Evolutionary conservation across 2,888 invertebrate genomes (phyloP).

Genomic region (Limnephilus auricula): DNA sequence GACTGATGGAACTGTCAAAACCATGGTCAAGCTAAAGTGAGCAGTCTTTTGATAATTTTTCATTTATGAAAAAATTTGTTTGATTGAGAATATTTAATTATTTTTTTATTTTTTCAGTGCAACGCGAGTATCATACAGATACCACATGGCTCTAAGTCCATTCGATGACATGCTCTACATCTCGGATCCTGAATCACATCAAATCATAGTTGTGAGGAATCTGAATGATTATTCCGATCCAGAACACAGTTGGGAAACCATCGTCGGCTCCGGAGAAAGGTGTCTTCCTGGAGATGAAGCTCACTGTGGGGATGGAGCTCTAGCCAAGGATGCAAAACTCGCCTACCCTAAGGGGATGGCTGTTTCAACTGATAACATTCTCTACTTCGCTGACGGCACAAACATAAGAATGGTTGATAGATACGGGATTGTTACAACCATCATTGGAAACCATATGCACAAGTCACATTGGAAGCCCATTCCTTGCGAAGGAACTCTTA

Average conservation of each 20-base stretch:
- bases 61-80: conserved; percentile 19
- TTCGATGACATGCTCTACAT: conserved; percentile 95
- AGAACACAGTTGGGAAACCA: conserved; percentile 95
- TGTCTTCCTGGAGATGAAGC: conserved; percentile 96
- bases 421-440: conserved; percentile 94
- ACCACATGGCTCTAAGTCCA: conserved; percentile 97
- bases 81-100: background rate
- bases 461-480: conserved; percentile 96
- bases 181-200: conserved; percentile 96
- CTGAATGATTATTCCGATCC: conserved; percentile 90
- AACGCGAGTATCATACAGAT: conserved; percentile 95
- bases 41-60: conserved; percentile 69
- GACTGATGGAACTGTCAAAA: conserved; percentile 89
- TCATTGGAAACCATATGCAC: conserved; percentile 95
- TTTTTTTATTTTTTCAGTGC: conserved; percentile 79
- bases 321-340: conserved; percentile 94
- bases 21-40: conserved; percentile 89
- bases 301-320: conserved; percentile 96
- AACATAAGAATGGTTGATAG: conserved; percentile 95
- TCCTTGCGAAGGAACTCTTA: conserved; percentile 93
- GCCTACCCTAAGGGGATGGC: conserved; percentile 98
- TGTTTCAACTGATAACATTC: conserved; percentile 92
- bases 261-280: conserved; percentile 96
- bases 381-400: conserved; percentile 97
- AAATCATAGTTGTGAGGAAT: conserved; percentile 92